Evolutionary conservation across 2,888 invertebrate genomes (phyloP).

Genomic region (Drosophila mimetica): DNA sequence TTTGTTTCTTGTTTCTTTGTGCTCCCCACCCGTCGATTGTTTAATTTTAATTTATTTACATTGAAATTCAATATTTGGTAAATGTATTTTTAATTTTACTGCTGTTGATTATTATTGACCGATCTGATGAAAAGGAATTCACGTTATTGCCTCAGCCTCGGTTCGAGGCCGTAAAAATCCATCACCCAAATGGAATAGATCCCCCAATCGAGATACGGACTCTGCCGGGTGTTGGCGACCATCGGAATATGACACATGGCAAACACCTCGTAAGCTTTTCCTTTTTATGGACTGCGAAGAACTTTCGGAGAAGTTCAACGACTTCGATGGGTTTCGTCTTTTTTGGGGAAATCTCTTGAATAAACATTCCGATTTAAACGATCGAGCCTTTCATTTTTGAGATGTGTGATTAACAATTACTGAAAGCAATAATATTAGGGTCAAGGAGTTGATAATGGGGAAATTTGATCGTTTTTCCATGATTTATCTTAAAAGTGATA

Average conservation of each 20-base stretch:
- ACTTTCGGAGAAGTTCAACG: slow-evolving; percentile 37
- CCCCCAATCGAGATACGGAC: slow-evolving; percentile 15
- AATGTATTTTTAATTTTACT: slow-evolving; percentile 72
- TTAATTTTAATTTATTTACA: slow-evolving; percentile 77
- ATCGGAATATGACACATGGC: slow-evolving; percentile 46
- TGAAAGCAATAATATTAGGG: slow-evolving; percentile 2
- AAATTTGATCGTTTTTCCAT: not conserved
- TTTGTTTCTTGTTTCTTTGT: slow-evolving; percentile 27
- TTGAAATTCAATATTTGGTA: slow-evolving; percentile 82
- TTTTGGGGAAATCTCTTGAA: slow-evolving; percentile 16
- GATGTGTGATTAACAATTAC: slow-evolving; percentile 14
- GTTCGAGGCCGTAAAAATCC: slow-evolving; percentile 37
- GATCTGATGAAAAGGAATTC: slow-evolving; percentile 54
- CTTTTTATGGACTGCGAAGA: slow-evolving; percentile 41
- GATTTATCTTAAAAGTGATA: not conserved
- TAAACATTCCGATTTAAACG: slow-evolving; percentile 24
- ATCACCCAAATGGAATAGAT: slow-evolving; percentile 41
- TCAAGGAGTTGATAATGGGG: not conserved
- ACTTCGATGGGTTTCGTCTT: slow-evolving; percentile 21
- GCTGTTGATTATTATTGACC: slow-evolving; percentile 61
- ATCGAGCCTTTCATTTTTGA: slow-evolving; percentile 8
- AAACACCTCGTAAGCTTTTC: slow-evolving; percentile 50
- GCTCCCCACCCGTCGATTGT: slow-evolving; percentile 23
- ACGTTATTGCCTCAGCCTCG: slow-evolving; percentile 11
- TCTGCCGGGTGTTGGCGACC: slow-evolving; percentile 1